phyloP scores from a whole-genome alignment of 2,797 vertebrate species.

The Phrynocephalus vlangalii region DNA sequence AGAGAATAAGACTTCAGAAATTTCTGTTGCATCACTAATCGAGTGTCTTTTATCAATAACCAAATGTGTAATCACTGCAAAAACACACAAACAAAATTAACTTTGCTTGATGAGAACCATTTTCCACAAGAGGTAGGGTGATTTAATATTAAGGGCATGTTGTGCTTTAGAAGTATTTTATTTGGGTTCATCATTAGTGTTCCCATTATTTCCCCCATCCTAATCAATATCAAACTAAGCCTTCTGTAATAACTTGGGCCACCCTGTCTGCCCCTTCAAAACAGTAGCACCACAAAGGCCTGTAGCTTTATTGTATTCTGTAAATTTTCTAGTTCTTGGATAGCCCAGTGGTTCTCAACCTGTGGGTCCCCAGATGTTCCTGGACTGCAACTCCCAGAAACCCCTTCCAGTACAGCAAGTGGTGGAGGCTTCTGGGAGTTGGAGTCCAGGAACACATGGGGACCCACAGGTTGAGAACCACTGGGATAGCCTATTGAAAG shows the following conservation, averaged over 20 bases:
- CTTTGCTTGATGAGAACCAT: slow-evolving; percentile 19
- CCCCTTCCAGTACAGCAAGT: too few relatives aligned
- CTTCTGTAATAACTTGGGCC: slow-evolving; percentile 1
- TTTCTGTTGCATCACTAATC: neutral
- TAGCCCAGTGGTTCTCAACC: neutral
- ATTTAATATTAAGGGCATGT: neutral
- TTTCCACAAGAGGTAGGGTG: neutral
- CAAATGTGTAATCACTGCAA: slow-evolving; percentile 7
- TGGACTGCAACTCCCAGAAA: too few relatives aligned
- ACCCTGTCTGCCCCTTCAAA: neutral
- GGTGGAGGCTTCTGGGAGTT: too few relatives aligned
- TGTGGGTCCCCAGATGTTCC: too few relatives aligned
- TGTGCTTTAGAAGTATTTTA: slow-evolving; percentile 12
- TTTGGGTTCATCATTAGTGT: slow-evolving; percentile 3
- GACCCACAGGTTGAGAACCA: too few relatives aligned
- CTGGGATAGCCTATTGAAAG: neutral
- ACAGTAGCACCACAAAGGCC: neutral
- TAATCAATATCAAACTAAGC: slow-evolving; percentile 19
- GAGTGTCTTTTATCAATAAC: neutral
- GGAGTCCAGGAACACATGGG: too few relatives aligned
- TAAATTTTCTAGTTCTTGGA: neutral
- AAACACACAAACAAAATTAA: neutral
- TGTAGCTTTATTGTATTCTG: slow-evolving; percentile 9
- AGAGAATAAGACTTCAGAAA: neutral
- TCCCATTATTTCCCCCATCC: neutral